A percentile compares a stretch with the other conserved stretches of the same genome.
phyloP scores from a whole-genome alignment of 2,888 invertebrate species.

The Cerastis rubricosa region DNA sequence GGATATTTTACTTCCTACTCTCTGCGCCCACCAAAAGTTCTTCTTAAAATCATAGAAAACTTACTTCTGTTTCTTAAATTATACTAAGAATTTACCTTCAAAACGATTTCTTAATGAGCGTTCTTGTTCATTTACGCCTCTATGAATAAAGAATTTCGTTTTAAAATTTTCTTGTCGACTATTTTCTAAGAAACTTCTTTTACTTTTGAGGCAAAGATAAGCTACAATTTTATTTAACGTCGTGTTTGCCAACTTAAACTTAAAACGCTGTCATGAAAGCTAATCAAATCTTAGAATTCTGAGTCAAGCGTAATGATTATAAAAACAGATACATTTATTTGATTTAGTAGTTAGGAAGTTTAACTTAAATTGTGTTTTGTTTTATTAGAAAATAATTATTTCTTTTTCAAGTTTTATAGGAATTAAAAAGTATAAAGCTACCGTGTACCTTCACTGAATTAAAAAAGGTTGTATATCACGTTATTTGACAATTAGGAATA shows the following conservation, averaged over 20 bases:
- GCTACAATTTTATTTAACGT: not conserved
- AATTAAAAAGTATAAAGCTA: constrained; percentile 22
- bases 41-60: constrained; percentile 4
- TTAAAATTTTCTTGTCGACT: constrained; percentile 9
- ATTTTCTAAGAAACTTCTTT: constrained; percentile 15
- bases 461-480: constrained; percentile 14
- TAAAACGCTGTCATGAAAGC: constrained; percentile 4
- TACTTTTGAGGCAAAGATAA: not conserved
- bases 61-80: constrained; percentile 27
- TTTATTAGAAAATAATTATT: not conserved
- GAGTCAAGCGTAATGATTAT: not conserved
- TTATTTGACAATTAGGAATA: not conserved
- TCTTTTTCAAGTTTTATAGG: not conserved
- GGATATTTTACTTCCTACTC: constrained; percentile 49
- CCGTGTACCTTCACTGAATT: constrained; percentile 36
- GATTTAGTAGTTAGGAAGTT: not conserved
- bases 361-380: not conserved
- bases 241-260: constrained; percentile 13
- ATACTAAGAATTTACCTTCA: constrained; percentile 7
- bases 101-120: constrained; percentile 17
- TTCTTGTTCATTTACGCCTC: constrained; percentile 29
- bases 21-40: constrained; percentile 57
- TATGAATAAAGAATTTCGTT: constrained; percentile 31
- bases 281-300: constrained; percentile 25
- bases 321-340: not conserved